A percentile compares a stretch with the other conserved stretches of the same genome.
phyloP scores from a whole-genome alignment of 2,888 invertebrate genomes.

The Argynnis bischoffii region DNA sequence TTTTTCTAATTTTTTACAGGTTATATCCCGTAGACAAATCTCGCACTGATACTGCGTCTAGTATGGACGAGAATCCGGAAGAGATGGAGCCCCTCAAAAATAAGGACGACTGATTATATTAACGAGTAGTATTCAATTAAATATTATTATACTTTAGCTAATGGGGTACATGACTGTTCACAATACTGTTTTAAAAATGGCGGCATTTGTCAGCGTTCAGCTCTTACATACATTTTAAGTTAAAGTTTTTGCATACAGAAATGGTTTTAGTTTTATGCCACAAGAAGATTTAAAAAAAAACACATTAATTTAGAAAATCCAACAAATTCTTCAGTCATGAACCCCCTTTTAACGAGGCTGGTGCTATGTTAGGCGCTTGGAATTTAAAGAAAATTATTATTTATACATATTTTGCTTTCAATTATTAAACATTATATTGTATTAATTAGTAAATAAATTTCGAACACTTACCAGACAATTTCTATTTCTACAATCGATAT shows the following conservation, averaged over 20 bases:
- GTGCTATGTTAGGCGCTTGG: slow-evolving; percentile 27
- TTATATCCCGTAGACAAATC: slow-evolving; percentile 96
- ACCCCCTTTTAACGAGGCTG: slow-evolving; percentile 26
- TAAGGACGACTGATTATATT: slow-evolving; percentile 56
- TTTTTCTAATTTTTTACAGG: slow-evolving; percentile 70
- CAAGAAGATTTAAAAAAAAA: too few relatives aligned
- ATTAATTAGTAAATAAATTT: too few relatives aligned
- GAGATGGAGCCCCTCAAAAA: slow-evolving; percentile 57
- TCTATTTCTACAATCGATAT: too few relatives aligned
- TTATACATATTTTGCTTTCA: slow-evolving; percentile 1
- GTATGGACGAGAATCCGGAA: slow-evolving; percentile 77
- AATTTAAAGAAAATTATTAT: background rate
- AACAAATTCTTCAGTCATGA: background rate
- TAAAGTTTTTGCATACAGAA: too few relatives aligned
- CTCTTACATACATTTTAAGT: too few relatives aligned
- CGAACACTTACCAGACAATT: too few relatives aligned
- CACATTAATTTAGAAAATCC: slow-evolving; percentile 5
- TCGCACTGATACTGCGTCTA: slow-evolving; percentile 87
- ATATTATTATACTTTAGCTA: background rate
- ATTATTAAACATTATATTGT: background rate
- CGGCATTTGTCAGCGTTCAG: too few relatives aligned
- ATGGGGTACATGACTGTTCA: background rate
- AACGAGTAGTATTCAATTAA: background rate
- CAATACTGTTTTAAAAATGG: background rate
- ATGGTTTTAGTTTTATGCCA: too few relatives aligned